phyloP scores from a whole-genome alignment of 2,797 vertebrate species.

The Argyrosomus regius region DNA sequence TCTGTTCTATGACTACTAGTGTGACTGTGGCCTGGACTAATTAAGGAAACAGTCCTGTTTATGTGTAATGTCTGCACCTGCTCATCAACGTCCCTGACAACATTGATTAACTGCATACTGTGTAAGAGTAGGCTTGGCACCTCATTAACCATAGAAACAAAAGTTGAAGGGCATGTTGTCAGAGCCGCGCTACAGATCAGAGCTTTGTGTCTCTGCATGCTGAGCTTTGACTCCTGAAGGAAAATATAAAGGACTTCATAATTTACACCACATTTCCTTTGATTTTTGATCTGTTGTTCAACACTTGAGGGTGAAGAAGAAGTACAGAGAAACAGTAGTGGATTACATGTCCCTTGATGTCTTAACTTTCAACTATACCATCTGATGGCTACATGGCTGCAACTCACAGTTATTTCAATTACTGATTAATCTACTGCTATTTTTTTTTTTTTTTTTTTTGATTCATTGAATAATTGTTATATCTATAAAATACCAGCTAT shows the following conservation, averaged over 20 bases:
- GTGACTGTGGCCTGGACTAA: conserved; percentile 51
- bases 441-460: not conserved
- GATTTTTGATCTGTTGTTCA: not conserved
- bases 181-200: conserved; percentile 6
- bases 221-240: conserved; percentile 10
- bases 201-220: conserved; percentile 9
- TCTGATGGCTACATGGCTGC: not conserved
- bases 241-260: not conserved
- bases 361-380: not conserved
- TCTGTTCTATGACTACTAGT: conserved; percentile 31
- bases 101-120: conserved; percentile 54
- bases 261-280: not conserved
- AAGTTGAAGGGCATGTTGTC: conserved; percentile 41
- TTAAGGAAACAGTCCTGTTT: conserved; percentile 59
- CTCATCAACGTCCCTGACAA: conserved; percentile 68
- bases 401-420: not conserved
- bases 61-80: conserved; percentile 64
- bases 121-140: conserved; percentile 48
- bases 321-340: not conserved
- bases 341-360: not conserved
- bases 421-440: not conserved
- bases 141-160: conserved; percentile 51
- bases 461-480: not conserved
- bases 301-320: not conserved
- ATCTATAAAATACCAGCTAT: not conserved